These are phyloP conservation scores for Dione vanillae DNA, from an alignment of 2,888 invertebrate species.

Conservation along the genomic window DNA sequence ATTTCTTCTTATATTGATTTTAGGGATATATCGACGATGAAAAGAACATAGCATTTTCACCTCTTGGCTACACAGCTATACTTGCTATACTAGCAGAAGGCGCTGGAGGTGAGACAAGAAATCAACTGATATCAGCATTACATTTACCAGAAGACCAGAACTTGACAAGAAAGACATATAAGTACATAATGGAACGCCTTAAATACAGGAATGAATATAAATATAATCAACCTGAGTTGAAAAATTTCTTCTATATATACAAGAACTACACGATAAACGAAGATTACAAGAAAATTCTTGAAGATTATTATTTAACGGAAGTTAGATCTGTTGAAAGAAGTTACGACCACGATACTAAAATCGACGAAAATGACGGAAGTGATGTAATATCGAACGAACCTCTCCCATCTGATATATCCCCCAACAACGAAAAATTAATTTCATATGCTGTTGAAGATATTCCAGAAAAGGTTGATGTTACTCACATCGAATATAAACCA, in stretches of 20 bases:
- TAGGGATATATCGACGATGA: constrained; percentile 82
- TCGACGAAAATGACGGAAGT: constrained; percentile 60
- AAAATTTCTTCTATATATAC: constrained; percentile 88
- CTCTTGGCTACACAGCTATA: constrained; percentile 86
- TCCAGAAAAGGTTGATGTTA: constrained; percentile 72
- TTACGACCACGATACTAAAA: constrained; percentile 56
- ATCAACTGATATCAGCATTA: constrained; percentile 83
- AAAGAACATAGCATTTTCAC: constrained; percentile 86
- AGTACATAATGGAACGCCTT: constrained; percentile 78
- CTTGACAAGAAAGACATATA: constrained; percentile 76
- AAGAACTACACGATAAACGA: constrained; percentile 86
- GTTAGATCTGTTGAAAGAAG: constrained; percentile 83
- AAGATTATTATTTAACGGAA: constrained; percentile 85
- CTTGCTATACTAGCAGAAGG: constrained; percentile 87
- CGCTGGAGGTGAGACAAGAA: constrained; percentile 83
- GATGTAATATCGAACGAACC: constrained; percentile 66
- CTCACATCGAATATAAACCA: constrained; percentile 69
- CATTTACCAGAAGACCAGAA: constrained; percentile 81
- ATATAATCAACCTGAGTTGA: constrained; percentile 84
- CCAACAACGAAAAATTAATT: constrained; percentile 82
- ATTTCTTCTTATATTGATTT: constrained; percentile 43
- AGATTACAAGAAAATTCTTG: constrained; percentile 83
- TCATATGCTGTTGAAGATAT: constrained; percentile 79
- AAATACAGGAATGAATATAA: constrained; percentile 78
- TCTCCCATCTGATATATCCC: constrained; percentile 75